Evolutionary conservation across 2,797 vertebrate species (phyloP).

Genomic region (Borostomias antarcticus): DNA sequence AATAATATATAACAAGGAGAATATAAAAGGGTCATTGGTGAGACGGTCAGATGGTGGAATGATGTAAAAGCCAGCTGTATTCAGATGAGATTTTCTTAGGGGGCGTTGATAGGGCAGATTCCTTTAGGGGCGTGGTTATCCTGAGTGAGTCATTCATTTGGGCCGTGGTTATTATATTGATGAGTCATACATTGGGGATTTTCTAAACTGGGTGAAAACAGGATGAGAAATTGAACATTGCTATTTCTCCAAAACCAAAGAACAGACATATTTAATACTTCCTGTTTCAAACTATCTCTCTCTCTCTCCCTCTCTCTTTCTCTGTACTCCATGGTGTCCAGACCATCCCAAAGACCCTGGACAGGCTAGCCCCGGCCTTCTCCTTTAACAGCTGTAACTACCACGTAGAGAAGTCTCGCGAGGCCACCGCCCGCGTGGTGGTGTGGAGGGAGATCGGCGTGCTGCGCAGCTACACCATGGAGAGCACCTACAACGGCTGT

Average conservation of each 20-base stretch:
- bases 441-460: constrained; percentile 93
- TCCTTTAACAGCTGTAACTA: constrained; percentile 92
- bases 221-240: neutral
- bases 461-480: constrained; percentile 93
- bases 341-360: constrained; percentile 90
- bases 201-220: too few species aligned
- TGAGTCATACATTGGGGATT: too few species aligned
- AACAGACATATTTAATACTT: neutral
- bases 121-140: too few species aligned
- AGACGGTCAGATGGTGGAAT: too few species aligned
- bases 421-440: constrained; percentile 88
- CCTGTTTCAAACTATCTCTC: neutral
- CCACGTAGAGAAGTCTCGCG: constrained; percentile 90
- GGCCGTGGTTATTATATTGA: too few species aligned
- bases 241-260: neutral
- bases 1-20: too few species aligned
- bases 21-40: too few species aligned
- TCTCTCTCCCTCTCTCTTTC: neutral
- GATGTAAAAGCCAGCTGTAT: too few species aligned
- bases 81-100: too few species aligned
- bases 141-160: too few species aligned
- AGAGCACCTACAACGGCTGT: constrained; percentile 91
- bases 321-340: constrained; percentile 43
- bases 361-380: constrained; percentile 89
- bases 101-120: too few species aligned